Percentiles rank a stretch among this genome's conserved stretches.
phyloP scores from a whole-genome alignment of 30 jellyfish, hydroid and myxozoan species.

The Turritopsis dohrnii region DNA sequence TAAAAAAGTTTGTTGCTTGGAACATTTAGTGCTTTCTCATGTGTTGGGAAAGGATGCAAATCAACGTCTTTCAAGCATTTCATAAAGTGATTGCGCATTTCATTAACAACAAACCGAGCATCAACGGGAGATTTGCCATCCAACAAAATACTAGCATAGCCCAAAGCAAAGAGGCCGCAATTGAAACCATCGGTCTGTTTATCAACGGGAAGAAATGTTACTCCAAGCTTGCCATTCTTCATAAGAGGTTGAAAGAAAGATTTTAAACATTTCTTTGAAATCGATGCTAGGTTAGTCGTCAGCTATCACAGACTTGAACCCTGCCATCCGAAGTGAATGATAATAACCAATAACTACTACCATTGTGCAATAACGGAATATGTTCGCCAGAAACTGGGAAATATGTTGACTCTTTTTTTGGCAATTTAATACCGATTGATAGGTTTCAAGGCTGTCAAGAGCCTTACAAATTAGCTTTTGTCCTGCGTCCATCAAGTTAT shows the following conservation, averaged over 20 bases:
- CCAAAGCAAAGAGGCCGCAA: slow-evolving; percentile 6
- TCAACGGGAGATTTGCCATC: slow-evolving; percentile 13
- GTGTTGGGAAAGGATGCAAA: slow-evolving; percentile 4
- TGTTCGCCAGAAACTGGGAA: slow-evolving; percentile 9
- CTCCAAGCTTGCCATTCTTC: background rate
- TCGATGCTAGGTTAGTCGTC: background rate
- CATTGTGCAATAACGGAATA: background rate
- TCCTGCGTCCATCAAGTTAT: slow-evolving; percentile 25
- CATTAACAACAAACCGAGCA: background rate
- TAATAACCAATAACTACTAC: slow-evolving; percentile 8
- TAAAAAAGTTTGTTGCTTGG: slow-evolving; percentile 19
- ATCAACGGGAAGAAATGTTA: too few species aligned
- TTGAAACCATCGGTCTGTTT: slow-evolving; percentile 10
- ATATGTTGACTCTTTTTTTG: background rate
- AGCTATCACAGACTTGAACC: slow-evolving; percentile 20
- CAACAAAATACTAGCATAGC: slow-evolving; percentile 4
- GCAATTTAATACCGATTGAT: slow-evolving; percentile 26
- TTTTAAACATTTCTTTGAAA: slow-evolving; percentile 8
- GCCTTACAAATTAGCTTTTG: slow-evolving; percentile 35
- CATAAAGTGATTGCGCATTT: slow-evolving; percentile 9
- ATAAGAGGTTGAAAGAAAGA: background rate
- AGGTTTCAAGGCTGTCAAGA: slow-evolving; percentile 22
- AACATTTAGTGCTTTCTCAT: background rate
- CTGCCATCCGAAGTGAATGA: slow-evolving; percentile 4
- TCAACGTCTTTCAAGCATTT: slow-evolving; percentile 7